Conservation (phyloP, 2,888 invertebrate genomes). For the Mystacides longicornis region DNA sequence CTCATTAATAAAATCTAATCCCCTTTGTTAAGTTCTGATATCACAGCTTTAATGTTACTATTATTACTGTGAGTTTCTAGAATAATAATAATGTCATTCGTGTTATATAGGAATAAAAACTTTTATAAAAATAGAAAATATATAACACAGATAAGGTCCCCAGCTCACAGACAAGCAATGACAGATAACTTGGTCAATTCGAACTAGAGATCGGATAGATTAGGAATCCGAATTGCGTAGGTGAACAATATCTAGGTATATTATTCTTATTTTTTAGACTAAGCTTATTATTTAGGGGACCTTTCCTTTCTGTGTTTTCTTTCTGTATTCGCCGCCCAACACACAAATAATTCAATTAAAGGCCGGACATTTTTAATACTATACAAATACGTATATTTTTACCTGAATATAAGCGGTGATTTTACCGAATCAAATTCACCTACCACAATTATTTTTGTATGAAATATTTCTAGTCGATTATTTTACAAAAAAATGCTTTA, state of each 20-base stretch:
- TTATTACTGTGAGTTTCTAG: not conserved
- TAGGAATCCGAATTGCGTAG: slow-evolving; percentile 20
- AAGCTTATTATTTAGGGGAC: not conserved
- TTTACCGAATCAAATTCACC: no score
- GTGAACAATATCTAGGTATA: slow-evolving; percentile 7
- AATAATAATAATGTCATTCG: no score
- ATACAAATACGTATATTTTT: no score
- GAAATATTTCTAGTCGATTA: no score
- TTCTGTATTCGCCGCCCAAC: slow-evolving; percentile 12
- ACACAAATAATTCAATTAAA: slow-evolving; percentile 23
- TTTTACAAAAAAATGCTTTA: no score
- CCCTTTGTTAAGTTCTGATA: no score
- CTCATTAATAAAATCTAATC: no score
- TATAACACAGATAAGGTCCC: not conserved
- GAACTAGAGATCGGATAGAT: slow-evolving; percentile 15
- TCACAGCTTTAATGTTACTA: no score
- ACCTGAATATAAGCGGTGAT: no score
- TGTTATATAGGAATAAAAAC: no score
- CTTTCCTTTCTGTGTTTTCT: not conserved
- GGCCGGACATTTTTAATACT: slow-evolving; percentile 11
- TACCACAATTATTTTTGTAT: no score
- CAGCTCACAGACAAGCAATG: not conserved
- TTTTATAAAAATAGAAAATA: not conserved
- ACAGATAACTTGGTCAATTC: slow-evolving; percentile 19
- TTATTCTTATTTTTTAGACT: not conserved